A percentile compares a stretch with the other conserved stretches of the same genome.
These are phyloP conservation scores for Chromobotia macracanthus DNA, from an alignment of 2,797 vertebrate species.

Conservation along the genomic window DNA sequence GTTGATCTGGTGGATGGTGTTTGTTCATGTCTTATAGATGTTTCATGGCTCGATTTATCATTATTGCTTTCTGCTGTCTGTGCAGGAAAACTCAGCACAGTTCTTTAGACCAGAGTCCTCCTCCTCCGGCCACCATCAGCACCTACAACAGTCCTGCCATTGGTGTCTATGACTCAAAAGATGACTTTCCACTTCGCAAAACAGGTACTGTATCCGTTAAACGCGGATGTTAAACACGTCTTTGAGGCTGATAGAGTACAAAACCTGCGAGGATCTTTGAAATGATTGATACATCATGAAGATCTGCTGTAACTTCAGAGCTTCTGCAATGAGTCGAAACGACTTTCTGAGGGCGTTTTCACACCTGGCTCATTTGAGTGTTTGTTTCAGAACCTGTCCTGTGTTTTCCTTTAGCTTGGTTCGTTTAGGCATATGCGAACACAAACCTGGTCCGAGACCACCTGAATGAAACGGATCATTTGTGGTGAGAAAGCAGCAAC, in stretches of 20 bases:
- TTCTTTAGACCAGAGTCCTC: slow-evolving; percentile 95
- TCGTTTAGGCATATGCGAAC: too few species aligned
- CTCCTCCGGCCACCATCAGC: slow-evolving; percentile 86
- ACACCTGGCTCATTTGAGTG: too few species aligned
- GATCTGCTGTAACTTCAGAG: too few species aligned
- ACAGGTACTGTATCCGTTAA: slow-evolving; percentile 80
- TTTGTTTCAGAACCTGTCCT: too few species aligned
- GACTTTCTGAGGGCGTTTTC: too few species aligned
- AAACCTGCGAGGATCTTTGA: not conserved
- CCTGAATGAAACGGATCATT: too few species aligned
- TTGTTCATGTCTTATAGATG: not conserved
- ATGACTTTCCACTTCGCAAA: slow-evolving; percentile 96
- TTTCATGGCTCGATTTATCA: not conserved
- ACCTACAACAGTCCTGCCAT: slow-evolving; percentile 88
- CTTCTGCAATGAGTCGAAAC: too few species aligned
- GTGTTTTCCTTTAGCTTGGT: too few species aligned
- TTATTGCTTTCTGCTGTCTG: not conserved
- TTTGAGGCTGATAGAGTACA: not conserved
- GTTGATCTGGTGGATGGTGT: not conserved
- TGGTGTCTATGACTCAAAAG: slow-evolving; percentile 92
- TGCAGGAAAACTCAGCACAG: slow-evolving; percentile 95
- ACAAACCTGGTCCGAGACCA: too few species aligned
- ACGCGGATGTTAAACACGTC: too few species aligned
- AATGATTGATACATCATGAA: not conserved
- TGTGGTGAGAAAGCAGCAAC: too few species aligned